Percentiles rank a stretch among this genome's conserved stretches.
phyloP scores from a whole-genome alignment of 2,888 invertebrate species.

The Epinotia brunnichana region DNA sequence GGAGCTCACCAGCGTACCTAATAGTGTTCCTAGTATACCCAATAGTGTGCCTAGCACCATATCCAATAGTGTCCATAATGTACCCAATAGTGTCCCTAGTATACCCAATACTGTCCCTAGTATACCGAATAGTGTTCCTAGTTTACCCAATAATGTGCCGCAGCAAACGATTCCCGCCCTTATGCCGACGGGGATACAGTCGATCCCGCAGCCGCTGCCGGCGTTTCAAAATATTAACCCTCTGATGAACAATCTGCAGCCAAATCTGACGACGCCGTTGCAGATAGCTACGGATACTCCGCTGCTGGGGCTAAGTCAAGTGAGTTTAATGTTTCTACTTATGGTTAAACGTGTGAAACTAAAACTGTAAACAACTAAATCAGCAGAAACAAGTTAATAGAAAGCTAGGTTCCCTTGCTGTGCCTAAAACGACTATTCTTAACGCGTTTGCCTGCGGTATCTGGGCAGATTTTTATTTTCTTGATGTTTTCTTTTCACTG shows the following conservation, averaged over 20 bases:
- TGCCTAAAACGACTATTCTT: no score
- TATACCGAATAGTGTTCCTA: constrained; percentile 47
- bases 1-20: constrained; percentile 45
- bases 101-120: constrained; percentile 39
- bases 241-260: constrained; percentile 59
- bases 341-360: no score
- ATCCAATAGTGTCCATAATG: constrained; percentile 29
- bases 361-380: no score
- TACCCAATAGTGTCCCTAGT: constrained; percentile 4
- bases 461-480: no score
- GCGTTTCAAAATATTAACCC: constrained; percentile 53
- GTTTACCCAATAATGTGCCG: constrained; percentile 48
- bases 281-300: constrained; percentile 76
- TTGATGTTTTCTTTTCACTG: no score
- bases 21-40: constrained; percentile 11
- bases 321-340: no score
- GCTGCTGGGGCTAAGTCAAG: constrained; percentile 65
- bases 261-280: constrained; percentile 64
- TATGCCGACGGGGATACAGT: neutral
- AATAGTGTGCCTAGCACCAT: neutral
- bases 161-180: constrained; percentile 46
- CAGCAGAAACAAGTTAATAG: no score
- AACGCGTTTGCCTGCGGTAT: no score
- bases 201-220: constrained; percentile 55
- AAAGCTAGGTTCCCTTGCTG: no score